Percentiles rank a stretch among this genome's conserved stretches.
phyloP scores from a whole-genome alignment of 1,140 invertebrate species.

The Gyrodactylus bullatarudis region DNA sequence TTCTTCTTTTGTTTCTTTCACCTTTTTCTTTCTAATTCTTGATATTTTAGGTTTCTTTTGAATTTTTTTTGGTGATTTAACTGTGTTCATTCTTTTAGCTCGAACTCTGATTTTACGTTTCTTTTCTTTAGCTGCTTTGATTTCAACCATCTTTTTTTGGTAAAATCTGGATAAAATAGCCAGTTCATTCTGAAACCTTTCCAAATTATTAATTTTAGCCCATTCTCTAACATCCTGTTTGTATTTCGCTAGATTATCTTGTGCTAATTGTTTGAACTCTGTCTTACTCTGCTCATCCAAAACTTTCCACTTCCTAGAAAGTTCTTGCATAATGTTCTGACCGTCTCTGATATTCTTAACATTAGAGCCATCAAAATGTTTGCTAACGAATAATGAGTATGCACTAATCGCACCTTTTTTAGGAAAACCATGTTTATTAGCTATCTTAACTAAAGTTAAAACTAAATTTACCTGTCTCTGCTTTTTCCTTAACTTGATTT shows the following conservation, averaged over 20 bases:
- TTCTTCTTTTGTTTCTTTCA: too few relatives aligned
- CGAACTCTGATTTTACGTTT: not conserved
- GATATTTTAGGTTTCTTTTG: not conserved
- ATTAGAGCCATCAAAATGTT: not conserved
- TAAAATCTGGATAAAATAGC: not conserved
- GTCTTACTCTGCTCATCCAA: not conserved
- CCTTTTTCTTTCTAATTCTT: too few relatives aligned
- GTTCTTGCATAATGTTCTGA: not conserved
- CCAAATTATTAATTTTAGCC: not conserved
- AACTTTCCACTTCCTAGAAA: not conserved
- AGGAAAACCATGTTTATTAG: not conserved
- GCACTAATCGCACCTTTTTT: not conserved
- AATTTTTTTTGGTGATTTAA: not conserved
- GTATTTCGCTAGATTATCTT: not conserved
- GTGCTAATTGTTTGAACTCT: not conserved
- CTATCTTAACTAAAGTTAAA: not conserved
- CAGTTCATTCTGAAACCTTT: not conserved
- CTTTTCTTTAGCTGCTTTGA: not conserved
- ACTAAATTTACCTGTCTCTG: not conserved
- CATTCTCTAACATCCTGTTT: not conserved
- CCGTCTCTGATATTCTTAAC: not conserved
- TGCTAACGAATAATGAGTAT: not conserved
- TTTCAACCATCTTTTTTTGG: not conserved
- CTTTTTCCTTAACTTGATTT: not conserved
- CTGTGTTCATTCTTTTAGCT: not conserved